Base-by-base conservation (phyloP, 2,113 vertebrate species). In the Phylloscopus trochilus region DNA sequence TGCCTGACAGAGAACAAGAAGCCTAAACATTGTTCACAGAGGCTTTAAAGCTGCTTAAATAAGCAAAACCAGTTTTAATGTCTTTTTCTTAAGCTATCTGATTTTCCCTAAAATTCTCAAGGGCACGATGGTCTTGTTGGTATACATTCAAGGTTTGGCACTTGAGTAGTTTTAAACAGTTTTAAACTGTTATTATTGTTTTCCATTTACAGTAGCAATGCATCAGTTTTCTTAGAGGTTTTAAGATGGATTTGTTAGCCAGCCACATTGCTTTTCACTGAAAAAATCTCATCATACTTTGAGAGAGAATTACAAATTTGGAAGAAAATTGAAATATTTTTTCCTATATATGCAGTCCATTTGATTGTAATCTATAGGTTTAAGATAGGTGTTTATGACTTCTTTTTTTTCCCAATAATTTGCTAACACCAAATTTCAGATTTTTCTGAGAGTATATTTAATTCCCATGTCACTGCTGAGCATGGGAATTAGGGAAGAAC, bases 1-100 rank as follows among this genome's bases (percentile, higher is more conserved):
- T 88, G 41, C n/a, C 52, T 89, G 63, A 52, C n/a, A 62, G 21
- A 91, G 41, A 91, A 60, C 47, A 88, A 89, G 70, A 93, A 73
- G 35, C 18, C 14, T 64, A 70, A 66, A 69, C 28, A 12, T 47
- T 72, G 10, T 72, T 90, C 82, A 64, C 11, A 46, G 44, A 59
- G 11, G 26, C 52, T 76, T 89, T 84, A 87, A 91, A 73, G 31
- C 6, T 76, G 15, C 26, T 87, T 77, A 77, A 79, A 87, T 87
- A 82, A 89, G 27, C 9, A 68, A 89, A 87, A 41, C 0, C 4
- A 41, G 4, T 37, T 86, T 81, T 49, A 16, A 72, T 70, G 56
- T 88, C 5, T 31, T 56, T 66, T 72, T 83, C 33, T 76, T 74
- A 73, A 52, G 10, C 20, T 58, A 53, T 43, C 30, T 63, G 41